Base-by-base conservation (phyloP, 2,888 invertebrate species). In the Plemyria rubiginata region DNA sequence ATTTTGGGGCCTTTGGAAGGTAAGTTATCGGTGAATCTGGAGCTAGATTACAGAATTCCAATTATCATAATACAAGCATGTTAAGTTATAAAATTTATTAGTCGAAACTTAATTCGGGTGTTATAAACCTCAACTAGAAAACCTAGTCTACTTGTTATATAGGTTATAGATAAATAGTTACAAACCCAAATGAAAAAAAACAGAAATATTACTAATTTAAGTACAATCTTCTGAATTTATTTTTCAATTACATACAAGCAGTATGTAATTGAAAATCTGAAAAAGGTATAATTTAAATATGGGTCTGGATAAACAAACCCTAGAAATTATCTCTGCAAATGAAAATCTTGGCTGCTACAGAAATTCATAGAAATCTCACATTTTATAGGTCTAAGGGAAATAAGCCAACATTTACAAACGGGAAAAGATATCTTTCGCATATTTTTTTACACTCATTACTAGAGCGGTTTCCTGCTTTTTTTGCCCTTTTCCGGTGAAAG, bases 381-480 rank as follows among this genome's bases (percentile, higher is more conserved):
- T 72, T 72, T 76, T 73, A 66, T 78, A 76, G 80, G 78, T 73
- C 81, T 80, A 70, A 77, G 65, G 69, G 70, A 79, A 78, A 78
- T 78, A 78, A 79, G 72, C 77, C 65, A 68, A 72, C 77, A 81
- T 62, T 82, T 80, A 80, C 72, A 76, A 78, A 83, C 79, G 78
- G 77, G 78, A 72, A 71, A 73, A 73, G 76, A 81, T 83, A 87
- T 83, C 82, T 84, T 84, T 81, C 80, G 72, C 81, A 84, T 81
- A 84, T 86, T 89, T 89, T 88, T 92, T 86, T 88, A 85, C 83
- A 86, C 87, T 92, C 90, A 92, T 92, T 92, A 92, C 91, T 87
- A 85, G 86, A 87, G 85, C 86, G 87, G 86, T 88, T 86, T 87
- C 79, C 81, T 80, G 80, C 74, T 88, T 90, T 92, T 88, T 91